Evolutionary conservation across 2,797 vertebrate genomes (phyloP), one percentile per base, ranked within the genome.

Genomic region (Ambastaia sidthimunki): DNA sequence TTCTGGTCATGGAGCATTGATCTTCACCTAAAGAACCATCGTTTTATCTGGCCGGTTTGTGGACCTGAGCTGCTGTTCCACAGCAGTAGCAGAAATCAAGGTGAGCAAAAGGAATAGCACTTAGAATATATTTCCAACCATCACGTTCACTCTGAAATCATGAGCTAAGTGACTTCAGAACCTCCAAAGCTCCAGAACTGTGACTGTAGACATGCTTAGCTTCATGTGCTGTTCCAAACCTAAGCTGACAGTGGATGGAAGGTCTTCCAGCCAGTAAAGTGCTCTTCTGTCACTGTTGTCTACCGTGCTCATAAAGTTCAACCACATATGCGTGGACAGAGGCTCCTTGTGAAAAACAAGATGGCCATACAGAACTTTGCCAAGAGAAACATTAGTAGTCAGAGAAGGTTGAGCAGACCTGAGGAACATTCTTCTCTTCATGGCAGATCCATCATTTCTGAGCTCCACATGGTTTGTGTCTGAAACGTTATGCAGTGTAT

Each of bases 271-370:
- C 74, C 18, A 25, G 75, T 84, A 80, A 84, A 86, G 86, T 86
- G 85, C 82, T 77, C 84, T 85, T 76, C 85, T 84, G 85, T 81
- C 85, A 81, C 85, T 83, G 85, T 74, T 86, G 82, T 88, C 82
- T 85, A 85, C 79, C 66, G 71, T 62, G 76, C 82, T 84, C 85
- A 80, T 86, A 86, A 86, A 88, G 80, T 79, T 73, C 82, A 84
- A 76, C 84, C 84, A 81, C 85, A 85, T 81, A 88, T 83, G 83
- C 84, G 62, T 86, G 84, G 84, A 88, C 84, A 85, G 81, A 87
- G 85, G 81, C 83, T 86, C 82, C 81, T 88, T 85, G 81, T 87
- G 85, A 87, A 85, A 87, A 85, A 80, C 72, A 82, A 86, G 84
- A 88, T 88, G 83, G 85, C 82, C 85, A 76, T 80, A 73, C 47